These are phyloP conservation scores for Aleiodes alternator DNA, from an alignment of 2,888 invertebrate species.

Conservation along the genomic window DNA sequence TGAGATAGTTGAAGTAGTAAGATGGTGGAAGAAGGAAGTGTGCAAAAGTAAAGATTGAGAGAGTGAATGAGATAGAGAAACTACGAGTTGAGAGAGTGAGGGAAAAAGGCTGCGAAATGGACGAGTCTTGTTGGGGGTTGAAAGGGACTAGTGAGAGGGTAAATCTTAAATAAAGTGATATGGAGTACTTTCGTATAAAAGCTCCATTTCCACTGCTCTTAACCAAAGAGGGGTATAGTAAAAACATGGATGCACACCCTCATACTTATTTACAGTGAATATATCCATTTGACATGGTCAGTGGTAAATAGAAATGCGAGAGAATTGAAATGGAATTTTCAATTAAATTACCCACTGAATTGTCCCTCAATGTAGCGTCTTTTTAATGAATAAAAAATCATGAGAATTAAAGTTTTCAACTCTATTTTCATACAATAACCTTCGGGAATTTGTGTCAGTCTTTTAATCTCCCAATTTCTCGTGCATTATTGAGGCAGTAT, in stretches of 20 bases:
- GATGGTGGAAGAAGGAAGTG: constrained; percentile 15
- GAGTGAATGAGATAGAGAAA: constrained; percentile 44
- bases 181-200: constrained; percentile 76
- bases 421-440: too few species aligned
- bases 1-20: constrained; percentile 37
- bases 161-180: constrained; percentile 76
- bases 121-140: constrained; percentile 75
- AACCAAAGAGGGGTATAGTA: constrained; percentile 22
- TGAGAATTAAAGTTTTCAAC: too few species aligned
- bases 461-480: too few species aligned
- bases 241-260: constrained; percentile 44
- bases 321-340: neutral
- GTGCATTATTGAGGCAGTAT: too few species aligned
- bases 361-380: neutral
- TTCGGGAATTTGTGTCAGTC: too few species aligned
- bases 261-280: constrained; percentile 39
- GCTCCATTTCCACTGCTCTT: constrained; percentile 71
- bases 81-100: constrained; percentile 46
- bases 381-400: too few species aligned
- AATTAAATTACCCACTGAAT: neutral
- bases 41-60: constrained; percentile 35
- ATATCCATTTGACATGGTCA: constrained; percentile 26
- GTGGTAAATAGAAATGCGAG: neutral
- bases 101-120: constrained; percentile 71
- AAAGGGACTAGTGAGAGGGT: constrained; percentile 74